Evolutionary conservation across 1,140 invertebrate species (phyloP).

Genomic region (Chironomus tepperi): DNA sequence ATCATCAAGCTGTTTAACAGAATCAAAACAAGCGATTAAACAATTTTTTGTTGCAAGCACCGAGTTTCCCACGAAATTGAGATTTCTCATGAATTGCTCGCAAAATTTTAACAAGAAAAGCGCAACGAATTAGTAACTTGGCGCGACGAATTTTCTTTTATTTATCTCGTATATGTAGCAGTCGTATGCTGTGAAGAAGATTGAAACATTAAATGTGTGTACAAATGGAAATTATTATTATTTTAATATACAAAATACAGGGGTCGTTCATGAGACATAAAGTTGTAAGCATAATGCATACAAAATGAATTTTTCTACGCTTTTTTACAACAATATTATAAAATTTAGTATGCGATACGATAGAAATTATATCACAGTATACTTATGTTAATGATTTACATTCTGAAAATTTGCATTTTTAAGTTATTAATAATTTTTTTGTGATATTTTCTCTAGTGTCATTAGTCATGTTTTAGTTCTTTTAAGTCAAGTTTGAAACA

Average conservation of each 20-base stretch:
- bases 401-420: no score
- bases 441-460: no score
- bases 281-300: neutral
- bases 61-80: neutral
- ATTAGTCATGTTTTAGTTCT: no score
- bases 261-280: neutral
- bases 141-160: neutral
- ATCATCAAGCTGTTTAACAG: neutral
- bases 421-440: no score
- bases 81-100: constrained; percentile 4
- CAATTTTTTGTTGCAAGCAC: neutral
- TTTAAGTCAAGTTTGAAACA: no score
- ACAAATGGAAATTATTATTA: neutral
- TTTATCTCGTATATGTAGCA: no score
- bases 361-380: no score
- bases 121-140: constrained; percentile 5
- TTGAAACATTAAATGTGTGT: constrained; percentile 7
- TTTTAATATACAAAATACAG: neutral
- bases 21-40: neutral
- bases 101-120: neutral
- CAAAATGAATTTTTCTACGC: neutral
- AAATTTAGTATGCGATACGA: no score
- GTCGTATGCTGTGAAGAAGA: neutral
- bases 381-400: no score
- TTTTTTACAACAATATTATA: neutral